Evolutionary conservation across 2,888 invertebrate species (phyloP).

Genomic region (Entomobrya multifasciata): DNA sequence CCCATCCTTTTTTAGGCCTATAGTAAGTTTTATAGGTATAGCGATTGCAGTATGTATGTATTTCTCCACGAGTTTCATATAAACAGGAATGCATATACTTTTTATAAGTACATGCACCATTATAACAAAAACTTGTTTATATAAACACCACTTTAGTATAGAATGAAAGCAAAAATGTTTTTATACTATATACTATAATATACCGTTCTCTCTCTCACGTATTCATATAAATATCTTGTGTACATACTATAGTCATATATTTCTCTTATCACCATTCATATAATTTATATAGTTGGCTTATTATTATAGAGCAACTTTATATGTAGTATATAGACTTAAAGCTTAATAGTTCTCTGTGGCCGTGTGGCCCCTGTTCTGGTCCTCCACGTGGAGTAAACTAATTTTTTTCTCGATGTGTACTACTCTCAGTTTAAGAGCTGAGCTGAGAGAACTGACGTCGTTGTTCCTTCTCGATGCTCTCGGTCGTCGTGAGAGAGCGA

Average conservation of each 20-base stretch:
- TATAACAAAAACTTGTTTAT: too few species aligned
- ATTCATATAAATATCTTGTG: neutral
- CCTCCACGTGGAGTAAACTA: constrained; percentile 76
- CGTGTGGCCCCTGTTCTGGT: constrained; percentile 73
- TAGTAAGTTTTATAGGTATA: constrained; percentile 48
- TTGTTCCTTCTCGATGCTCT: constrained; percentile 70
- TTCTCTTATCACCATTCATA: neutral
- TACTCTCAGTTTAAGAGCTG: constrained; percentile 61
- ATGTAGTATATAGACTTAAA: neutral
- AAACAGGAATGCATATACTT: constrained; percentile 41
- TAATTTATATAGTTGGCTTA: constrained; percentile 25
- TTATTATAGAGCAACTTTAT: constrained; percentile 44
- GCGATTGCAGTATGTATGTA: constrained; percentile 58
- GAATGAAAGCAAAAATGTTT: constrained; percentile 61
- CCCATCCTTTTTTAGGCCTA: constrained; percentile 20
- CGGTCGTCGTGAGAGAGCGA: constrained; percentile 62
- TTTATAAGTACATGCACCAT: constrained; percentile 12
- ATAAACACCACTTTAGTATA: constrained; percentile 5
- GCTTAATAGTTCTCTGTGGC: constrained; percentile 60
- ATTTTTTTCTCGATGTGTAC: constrained; percentile 68
- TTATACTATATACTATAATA: constrained; percentile 18
- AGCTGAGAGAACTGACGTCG: constrained; percentile 64
- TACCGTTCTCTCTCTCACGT: neutral
- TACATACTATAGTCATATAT: neutral
- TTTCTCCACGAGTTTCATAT: constrained; percentile 71